Evolutionary conservation across 2,797 vertebrate species (phyloP), one percentile per base, ranked within the genome.

Genomic region (Dipus sagitta): DNA sequence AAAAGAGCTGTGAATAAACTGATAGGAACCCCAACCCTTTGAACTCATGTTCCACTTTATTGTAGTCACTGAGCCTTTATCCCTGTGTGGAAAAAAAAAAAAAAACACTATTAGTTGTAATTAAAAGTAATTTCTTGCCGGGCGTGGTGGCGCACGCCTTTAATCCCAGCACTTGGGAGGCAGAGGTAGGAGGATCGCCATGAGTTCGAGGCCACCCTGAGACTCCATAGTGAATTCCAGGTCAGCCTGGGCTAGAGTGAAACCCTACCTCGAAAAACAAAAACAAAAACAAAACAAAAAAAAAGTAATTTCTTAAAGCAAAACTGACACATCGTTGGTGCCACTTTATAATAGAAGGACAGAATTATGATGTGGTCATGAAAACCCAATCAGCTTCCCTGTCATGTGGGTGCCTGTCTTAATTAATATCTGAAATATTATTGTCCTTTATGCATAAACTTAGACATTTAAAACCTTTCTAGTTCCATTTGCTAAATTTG

Each of bases 291-390:
- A n/a, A n/a, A n/a, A n/a, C n/a, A n/a, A n/a, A n/a, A n/a, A n/a
- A 96, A 97, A 96, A 98, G 77, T 17, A 23, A 82, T 3, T 38
- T 5, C 94, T 96, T 97, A 90, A 96, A 97, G 96, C 88, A 97
- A 97, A 97, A 96, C 86, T 96, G 92, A 95, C 58, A 96, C 79
- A 80, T 97, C 86, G 95, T 79, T 94, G 80, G 93, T 91, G 71
- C 96, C 65, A 65, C 64, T 91, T 70, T 77, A 30, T 52, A 88
- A 87, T 23, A 80, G 38, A 4, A 92, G 28, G 60, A 28, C 60
- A 79, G 84, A 94, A 84, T 47, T 52, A 60, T 67, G 28, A 65
- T 60, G 54, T 58, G 2, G 42, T 76, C 54, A 71, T 20, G 7
- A 92, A 88, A 91, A 42, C 24, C 72, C 28, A 34, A 34, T 13